These are phyloP conservation scores for Phaethornis superciliosus DNA, from an alignment of 2,113 vertebrate genomes.

Conservation along the genomic window DNA sequence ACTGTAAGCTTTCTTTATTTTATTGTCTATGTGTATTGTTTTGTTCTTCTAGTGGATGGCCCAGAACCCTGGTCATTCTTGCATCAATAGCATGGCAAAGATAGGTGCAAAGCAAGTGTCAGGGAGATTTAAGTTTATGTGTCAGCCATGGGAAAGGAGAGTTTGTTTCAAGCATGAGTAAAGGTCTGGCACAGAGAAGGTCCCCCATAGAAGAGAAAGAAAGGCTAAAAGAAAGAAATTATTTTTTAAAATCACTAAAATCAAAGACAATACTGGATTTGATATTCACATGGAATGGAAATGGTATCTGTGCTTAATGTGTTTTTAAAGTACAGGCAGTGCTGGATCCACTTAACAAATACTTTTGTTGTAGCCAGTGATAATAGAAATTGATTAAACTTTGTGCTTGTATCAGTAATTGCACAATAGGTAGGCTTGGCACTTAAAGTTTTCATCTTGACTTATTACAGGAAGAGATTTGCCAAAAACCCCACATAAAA, in stretches of 20 bases:
- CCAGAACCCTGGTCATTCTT: background rate
- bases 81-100: background rate
- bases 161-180: constrained; percentile 12
- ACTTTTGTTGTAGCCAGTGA: background rate
- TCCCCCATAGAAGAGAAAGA: background rate
- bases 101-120: background rate
- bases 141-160: background rate
- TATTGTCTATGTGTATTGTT: background rate
- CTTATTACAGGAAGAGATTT: background rate
- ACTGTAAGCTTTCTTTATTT: background rate
- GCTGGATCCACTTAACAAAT: background rate
- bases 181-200: background rate
- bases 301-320: background rate
- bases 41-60: background rate
- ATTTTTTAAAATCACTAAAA: background rate
- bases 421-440: rapidly evolving
- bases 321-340: background rate
- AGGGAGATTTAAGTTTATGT: background rate
- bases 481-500: background rate
- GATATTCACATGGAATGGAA: background rate
- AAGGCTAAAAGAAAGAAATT: background rate
- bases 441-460: background rate
- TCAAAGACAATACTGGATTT: background rate
- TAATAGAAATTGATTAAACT: background rate
- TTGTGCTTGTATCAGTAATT: background rate